Evolutionary conservation across 1,140 invertebrate genomes (phyloP), one percentile per base, ranked within the genome.

Genomic region (Anthonomus grandis): DNA sequence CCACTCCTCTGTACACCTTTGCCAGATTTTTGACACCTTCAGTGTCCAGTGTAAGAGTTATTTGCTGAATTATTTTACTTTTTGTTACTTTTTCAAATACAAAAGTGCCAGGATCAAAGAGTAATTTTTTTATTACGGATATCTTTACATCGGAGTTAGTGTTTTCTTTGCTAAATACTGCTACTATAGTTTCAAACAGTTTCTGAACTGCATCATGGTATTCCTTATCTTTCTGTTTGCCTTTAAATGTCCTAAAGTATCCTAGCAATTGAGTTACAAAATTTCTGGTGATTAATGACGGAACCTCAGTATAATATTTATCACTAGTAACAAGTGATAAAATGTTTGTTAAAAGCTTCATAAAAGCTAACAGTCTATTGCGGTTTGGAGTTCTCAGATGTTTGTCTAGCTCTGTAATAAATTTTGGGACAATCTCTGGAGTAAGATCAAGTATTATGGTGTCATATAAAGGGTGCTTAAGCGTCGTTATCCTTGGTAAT

Each of bases 11-110:
- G 49, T 85, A 85, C 9, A 81, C 64, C 60, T 79, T 74, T 6
- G 78, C 77, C 39, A 87, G 68, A 65, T 81, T 81, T 64, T 83
- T 83, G 0, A 87, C 75, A 37, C 83, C 79, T 47, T 80, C 78
- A n/a, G 65, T 63, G 47, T 79, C 77, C 47, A 87, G 74, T 68
- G 78, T 80, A 9, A 73, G 70, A n/a, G 78, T 81, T 27, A 86
- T 76, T 19, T 78, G 74, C 67, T 83, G 83, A 2, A 86, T 68
- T 37, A 86, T 57, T 61, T 79, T 83, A 10, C 77, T 80, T 19
- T 80, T 80, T 22, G 84, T 86, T 22, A 82, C 81, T 70, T 86
- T 86, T 65, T 86, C 82, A 59, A 87, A 84, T 72, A 85, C 82
- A 55, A 87, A 79, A 64, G 81, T 81, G 2, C 86, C 85, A 4